Conservation (phyloP, 2,888 invertebrate species). For the Drosophila kanekoi region DNA sequence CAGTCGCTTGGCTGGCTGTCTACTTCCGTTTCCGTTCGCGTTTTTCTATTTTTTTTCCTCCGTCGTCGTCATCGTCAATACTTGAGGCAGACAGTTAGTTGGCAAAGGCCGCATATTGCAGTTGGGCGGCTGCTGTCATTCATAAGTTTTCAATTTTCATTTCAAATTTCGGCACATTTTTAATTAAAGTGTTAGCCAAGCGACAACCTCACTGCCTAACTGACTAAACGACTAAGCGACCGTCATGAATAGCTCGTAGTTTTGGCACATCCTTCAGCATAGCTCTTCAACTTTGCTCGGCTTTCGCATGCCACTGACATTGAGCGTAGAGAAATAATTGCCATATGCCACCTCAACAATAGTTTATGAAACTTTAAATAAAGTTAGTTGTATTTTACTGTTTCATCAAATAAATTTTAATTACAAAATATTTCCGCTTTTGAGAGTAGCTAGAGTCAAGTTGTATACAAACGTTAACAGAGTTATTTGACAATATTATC, state of each 20-base stretch:
- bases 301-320: slow-evolving; percentile 10
- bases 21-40: slow-evolving; percentile 64
- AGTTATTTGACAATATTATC: too few relatives aligned
- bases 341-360: not conserved
- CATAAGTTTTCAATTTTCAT: slow-evolving; percentile 52
- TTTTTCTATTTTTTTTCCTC: slow-evolving; percentile 18
- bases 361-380: not conserved
- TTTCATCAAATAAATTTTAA: not conserved
- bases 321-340: not conserved
- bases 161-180: slow-evolving; percentile 56
- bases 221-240: slow-evolving; percentile 11
- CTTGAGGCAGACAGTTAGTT: slow-evolving; percentile 47
- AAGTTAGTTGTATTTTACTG: not conserved
- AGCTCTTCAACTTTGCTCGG: slow-evolving; percentile 5
- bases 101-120: slow-evolving; percentile 31
- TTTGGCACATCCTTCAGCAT: slow-evolving; percentile 24
- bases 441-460: not conserved
- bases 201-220: slow-evolving; percentile 32
- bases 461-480: too few relatives aligned
- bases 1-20: slow-evolving; percentile 50
- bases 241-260: slow-evolving; percentile 29
- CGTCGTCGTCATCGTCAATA: slow-evolving; percentile 41
- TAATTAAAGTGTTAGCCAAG: slow-evolving; percentile 67
- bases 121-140: slow-evolving; percentile 42
- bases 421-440: not conserved